Base-by-base conservation (phyloP, 2,888 invertebrate genomes). In the Andrena flavipes region DNA sequence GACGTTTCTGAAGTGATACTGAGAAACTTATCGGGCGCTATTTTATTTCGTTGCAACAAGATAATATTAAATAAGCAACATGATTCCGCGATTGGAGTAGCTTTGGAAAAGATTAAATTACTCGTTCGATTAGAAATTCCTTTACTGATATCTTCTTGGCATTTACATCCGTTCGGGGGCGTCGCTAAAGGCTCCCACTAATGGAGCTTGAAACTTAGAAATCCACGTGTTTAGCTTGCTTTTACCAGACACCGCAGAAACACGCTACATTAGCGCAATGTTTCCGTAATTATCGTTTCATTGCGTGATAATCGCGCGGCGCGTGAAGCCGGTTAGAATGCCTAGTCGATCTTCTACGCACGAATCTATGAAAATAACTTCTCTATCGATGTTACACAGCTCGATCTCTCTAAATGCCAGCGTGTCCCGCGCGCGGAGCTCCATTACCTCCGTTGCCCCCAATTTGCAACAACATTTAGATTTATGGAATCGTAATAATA, bases 331-430 rank as follows among this genome's bases (percentile, higher is more conserved):
- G 23, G 30, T 8, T 62, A 20, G 51, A 51, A 49, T 49, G 7
- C n/a, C 4, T 35, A n/a, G 49, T 51, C n/a, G 29, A 30, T 69
- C n/a, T 69, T 59, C 42, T 2, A 35, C 59, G 54, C 62, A 56
- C 54, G 73, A 16, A 65, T 54, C 64, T 60, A 51, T 71, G 8
- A 26, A 72, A 71, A 71, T 48, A 60, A 60, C 70, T 30, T 48
- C 60, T 2, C 20, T 16, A 30, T 60, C 59, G 70, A 49, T 30
- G 59, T 26, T 60, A 30, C 60, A 16, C 49, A 51, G 64, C 73
- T 73, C 33, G 64, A 73, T 73, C 73, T 42, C 63, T 23, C 13
- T 73, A 73, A 73, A 64, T 73, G 73, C 33, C 63, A 63, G 48
- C 30, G 23, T n/a, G 35, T 56, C 35, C 59, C 54, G 29, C 51